Conservation (phyloP, 2,888 invertebrate species). For the Didymodactylos carnosus region DNA sequence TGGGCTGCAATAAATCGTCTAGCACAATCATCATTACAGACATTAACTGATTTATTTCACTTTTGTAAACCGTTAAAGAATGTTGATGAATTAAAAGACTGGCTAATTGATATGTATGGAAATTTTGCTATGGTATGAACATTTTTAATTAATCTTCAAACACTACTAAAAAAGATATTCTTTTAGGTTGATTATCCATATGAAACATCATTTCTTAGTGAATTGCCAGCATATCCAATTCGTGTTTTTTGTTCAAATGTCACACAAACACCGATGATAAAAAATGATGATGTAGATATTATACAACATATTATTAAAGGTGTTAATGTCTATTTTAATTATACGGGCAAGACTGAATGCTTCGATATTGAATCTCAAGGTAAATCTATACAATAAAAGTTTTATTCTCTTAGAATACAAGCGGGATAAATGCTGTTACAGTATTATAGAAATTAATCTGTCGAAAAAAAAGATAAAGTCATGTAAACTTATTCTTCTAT, state of each 20-base stretch:
- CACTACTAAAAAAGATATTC: too few relatives aligned
- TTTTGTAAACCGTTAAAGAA: conserved; percentile 8
- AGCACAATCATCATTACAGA: conserved; percentile 21
- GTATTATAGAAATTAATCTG: background rate
- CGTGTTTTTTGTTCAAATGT: conserved; percentile 36
- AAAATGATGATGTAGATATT: conserved; percentile 38
- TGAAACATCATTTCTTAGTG: conserved; percentile 54
- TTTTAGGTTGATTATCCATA: conserved; percentile 91
- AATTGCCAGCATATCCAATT: conserved; percentile 64
- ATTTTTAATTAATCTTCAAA: too few relatives aligned
- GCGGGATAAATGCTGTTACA: background rate
- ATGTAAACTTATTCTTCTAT: background rate
- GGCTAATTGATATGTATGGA: conserved; percentile 51
- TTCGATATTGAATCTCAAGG: conserved; percentile 39
- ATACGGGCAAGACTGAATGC: conserved; percentile 51
- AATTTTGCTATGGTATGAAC: conserved; percentile 80
- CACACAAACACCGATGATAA: conserved; percentile 37
- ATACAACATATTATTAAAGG: conserved; percentile 48
- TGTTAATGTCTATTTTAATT: conserved; percentile 58
- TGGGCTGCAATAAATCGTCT: conserved; percentile 49
- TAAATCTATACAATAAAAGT: too few relatives aligned
- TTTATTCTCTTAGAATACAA: too few relatives aligned
- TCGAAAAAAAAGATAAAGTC: background rate
- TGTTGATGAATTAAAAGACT: conserved; percentile 42
- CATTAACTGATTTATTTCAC: conserved; percentile 21